phyloP scores from a whole-genome alignment of 2,888 invertebrate species.

The Sacculina carcini region DNA sequence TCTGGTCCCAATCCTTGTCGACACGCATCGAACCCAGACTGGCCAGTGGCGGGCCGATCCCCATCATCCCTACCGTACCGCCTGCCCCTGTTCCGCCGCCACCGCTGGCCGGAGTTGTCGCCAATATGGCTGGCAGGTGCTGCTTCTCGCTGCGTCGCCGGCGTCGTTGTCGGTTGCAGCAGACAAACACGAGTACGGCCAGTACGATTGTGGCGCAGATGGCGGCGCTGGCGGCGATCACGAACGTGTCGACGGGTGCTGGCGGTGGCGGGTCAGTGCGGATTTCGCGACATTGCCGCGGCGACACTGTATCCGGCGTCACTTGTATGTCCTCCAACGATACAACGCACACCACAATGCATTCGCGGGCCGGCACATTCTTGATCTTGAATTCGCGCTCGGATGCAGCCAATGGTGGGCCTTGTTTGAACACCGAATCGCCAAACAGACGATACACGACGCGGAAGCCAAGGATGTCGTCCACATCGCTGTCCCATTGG shows the following conservation, averaged over 20 bases:
- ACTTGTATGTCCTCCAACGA: conserved; percentile 64
- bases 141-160: conserved; percentile 9
- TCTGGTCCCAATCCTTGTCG: conserved; percentile 57
- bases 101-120: background rate
- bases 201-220: conserved; percentile 76
- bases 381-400: conserved; percentile 77
- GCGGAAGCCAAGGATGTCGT: conserved; percentile 62
- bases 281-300: conserved; percentile 63
- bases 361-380: conserved; percentile 72
- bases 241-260: conserved; percentile 71
- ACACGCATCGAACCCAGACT: conserved; percentile 58
- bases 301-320: conserved; percentile 54
- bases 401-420: conserved; percentile 62
- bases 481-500: conserved; percentile 59
- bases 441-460: conserved; percentile 72
- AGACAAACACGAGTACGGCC: conserved; percentile 66
- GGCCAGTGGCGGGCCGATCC: conserved; percentile 26
- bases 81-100: background rate
- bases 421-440: conserved; percentile 65
- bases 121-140: conserved; percentile 3
- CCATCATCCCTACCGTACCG: background rate
- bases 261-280: conserved; percentile 44
- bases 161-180: conserved; percentile 33
- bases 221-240: conserved; percentile 73
- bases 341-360: conserved; percentile 75